Base-by-base conservation (phyloP, 2,797 vertebrate species). In the Brachyalestes nurse region DNA sequence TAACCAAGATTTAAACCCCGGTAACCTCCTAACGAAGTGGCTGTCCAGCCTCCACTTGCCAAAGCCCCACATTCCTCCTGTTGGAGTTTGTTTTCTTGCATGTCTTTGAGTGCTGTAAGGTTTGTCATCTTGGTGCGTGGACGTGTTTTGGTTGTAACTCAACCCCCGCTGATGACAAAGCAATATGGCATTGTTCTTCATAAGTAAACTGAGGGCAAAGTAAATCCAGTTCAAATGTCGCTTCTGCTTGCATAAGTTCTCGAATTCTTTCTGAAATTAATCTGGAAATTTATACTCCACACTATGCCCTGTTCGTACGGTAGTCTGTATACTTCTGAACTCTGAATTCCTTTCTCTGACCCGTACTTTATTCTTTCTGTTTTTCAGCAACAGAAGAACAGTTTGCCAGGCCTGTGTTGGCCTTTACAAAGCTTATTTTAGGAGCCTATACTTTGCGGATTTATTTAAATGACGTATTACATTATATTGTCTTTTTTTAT, bases 21-120 rank as follows among this genome's bases (percentile, higher is more conserved):
- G 84, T 89, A 88, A 88, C 87, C 87, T 83, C 82, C 84, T 85
- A 76, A 86, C 86, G 81, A 86, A 89, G 86, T 84, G 81, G 74
- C 81, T 67, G 75, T 86, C 82, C 85, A 83, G 81, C 77, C 38
- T 57, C 66, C 65, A 79, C 85, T 84, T 84, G 84, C 87, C 83
- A 86, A 84, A 81, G 81, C 79, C 75, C 77, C 74, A 71, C 85
- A 86, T 86, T 88, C 85, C 86, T 80, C 13, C 55, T 82, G 74
- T 80, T 76, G 80, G 72, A 81, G 66, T 81, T 77, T 82, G 80
- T 82, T 83, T 84, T 86, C 77, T 67, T 80, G 84, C 82, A 82
- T 85, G 84, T 87, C 79, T 85, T 86, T 81, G 76, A 81, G 72
- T 77, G 73, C 78, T 87, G 82, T 83, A 85, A 79, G 83, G 82